These are phyloP conservation scores for Cerastis leucographa DNA, from an alignment of 2,888 invertebrate genomes.

Conservation along the genomic window DNA sequence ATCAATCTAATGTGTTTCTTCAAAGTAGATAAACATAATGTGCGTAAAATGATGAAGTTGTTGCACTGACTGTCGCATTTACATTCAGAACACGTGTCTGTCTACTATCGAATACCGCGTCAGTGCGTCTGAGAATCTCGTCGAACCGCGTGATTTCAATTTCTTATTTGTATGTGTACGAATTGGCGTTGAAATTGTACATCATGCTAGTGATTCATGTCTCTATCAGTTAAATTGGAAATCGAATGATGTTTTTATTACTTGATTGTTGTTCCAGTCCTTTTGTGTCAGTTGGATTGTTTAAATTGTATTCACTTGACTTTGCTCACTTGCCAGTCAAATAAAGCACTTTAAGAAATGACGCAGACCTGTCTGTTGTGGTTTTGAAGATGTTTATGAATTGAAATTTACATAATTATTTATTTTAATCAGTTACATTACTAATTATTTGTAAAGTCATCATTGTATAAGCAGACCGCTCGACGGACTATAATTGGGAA, in stretches of 20 bases:
- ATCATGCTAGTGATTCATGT: conserved; percentile 61
- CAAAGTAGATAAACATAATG: conserved; percentile 57
- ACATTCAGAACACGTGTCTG: conserved; percentile 58
- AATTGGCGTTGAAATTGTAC: conserved; percentile 48
- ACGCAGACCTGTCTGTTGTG: neutral
- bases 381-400: conserved; percentile 9
- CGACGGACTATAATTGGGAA: neutral
- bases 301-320: conserved; percentile 49
- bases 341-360: conserved; percentile 25
- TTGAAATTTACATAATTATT: neutral
- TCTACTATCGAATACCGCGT: conserved; percentile 63
- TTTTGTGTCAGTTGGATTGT: conserved; percentile 38
- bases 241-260: conserved; percentile 54
- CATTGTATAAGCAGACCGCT: neutral
- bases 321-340: conserved; percentile 22
- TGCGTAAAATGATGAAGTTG: conserved; percentile 67
- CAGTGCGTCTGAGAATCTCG: conserved; percentile 66
- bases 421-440: neutral
- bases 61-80: conserved; percentile 58
- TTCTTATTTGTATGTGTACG: conserved; percentile 57
- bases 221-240: conserved; percentile 52
- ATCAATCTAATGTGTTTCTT: conserved; percentile 46
- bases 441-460: neutral
- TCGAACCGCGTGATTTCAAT: conserved; percentile 63
- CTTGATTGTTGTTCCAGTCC: conserved; percentile 50